A percentile compares a stretch with the other conserved stretches of the same genome.
These are phyloP conservation scores for Panagrolaimus sp. DNA, from an alignment of 1,140 invertebrate species.

Conservation along the genomic window DNA sequence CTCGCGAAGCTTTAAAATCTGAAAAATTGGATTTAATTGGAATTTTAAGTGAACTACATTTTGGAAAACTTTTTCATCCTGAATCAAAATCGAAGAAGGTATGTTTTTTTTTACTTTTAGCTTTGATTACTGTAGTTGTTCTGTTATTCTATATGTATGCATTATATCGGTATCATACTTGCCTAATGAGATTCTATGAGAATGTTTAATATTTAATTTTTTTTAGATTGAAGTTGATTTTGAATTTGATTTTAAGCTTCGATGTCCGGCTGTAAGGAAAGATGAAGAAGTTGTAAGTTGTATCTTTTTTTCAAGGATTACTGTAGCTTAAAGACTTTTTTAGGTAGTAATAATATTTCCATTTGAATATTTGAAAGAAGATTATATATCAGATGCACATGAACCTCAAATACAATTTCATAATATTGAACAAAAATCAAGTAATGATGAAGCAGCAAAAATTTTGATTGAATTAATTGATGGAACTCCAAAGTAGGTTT, in stretches of 20 bases:
- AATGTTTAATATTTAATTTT: background rate
- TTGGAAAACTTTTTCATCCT: background rate
- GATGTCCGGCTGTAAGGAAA: background rate
- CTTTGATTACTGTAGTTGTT: too few species aligned
- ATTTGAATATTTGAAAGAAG: background rate
- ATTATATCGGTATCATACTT: too few species aligned
- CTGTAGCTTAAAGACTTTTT: too few species aligned
- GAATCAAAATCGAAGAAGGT: slow-evolving; percentile 1
- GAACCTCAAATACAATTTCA: background rate
- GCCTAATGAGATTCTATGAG: too few species aligned
- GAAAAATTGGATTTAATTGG: background rate
- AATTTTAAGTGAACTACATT: background rate
- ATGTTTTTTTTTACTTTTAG: background rate
- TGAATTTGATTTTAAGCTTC: background rate
- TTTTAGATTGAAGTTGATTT: slow-evolving; percentile 14
- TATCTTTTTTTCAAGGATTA: too few species aligned
- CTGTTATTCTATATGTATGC: too few species aligned
- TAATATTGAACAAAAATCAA: background rate
- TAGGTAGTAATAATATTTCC: background rate
- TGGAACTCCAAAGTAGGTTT: too few species aligned
- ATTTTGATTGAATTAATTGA: too few species aligned
- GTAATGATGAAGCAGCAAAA: too few species aligned
- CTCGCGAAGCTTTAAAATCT: background rate
- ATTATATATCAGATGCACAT: background rate
- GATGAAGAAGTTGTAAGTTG: background rate